These are phyloP conservation scores for Ctenodactylus gundi DNA, from an alignment of 2,113 vertebrate genomes.

Conservation along the genomic window DNA sequence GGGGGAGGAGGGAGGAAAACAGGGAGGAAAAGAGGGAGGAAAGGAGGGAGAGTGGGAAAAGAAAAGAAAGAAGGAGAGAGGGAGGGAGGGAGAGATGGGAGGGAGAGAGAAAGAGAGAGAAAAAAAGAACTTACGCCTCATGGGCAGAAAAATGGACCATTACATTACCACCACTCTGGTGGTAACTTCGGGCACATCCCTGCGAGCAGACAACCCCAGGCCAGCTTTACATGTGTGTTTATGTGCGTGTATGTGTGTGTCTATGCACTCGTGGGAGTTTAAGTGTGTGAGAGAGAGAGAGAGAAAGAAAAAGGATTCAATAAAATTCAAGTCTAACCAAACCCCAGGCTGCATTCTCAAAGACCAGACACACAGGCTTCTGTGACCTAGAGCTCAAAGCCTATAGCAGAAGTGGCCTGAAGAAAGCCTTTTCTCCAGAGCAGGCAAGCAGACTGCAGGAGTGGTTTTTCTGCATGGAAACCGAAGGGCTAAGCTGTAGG, in stretches of 20 bases:
- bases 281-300: not conserved
- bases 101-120: not conserved
- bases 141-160: rapidly evolving
- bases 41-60: not conserved
- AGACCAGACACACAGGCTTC: not conserved
- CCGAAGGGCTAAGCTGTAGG: not conserved
- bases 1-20: not conserved
- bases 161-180: not conserved
- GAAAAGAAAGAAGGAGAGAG: not conserved
- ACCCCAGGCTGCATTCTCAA: not conserved
- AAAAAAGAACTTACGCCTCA: not conserved
- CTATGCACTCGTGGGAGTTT: not conserved
- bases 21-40: not conserved
- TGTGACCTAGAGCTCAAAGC: not conserved
- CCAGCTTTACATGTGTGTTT: not conserved
- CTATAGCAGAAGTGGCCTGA: rapidly evolving
- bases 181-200: rapidly evolving
- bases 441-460: not conserved
- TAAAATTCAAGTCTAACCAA: not conserved
- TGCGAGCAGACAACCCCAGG: not conserved
- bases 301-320: not conserved
- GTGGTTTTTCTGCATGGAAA: not conserved
- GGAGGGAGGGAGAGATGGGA: not conserved
- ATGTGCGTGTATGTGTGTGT: too few species aligned
- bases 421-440: not conserved